phyloP scores from a whole-genome alignment of 2,113 vertebrate species.

The Lophius piscatorius region DNA sequence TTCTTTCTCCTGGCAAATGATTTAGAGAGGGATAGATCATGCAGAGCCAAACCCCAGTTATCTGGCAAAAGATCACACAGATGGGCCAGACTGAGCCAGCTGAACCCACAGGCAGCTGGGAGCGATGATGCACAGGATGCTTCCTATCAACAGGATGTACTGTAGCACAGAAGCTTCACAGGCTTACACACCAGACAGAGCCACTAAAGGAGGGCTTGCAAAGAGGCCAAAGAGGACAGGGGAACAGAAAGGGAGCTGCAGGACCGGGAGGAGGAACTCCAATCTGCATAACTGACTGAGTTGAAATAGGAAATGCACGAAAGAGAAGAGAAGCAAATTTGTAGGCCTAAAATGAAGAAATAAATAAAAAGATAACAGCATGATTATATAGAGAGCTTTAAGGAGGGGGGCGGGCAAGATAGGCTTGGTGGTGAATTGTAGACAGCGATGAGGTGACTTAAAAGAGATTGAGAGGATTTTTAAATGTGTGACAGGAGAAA shows the following conservation, averaged over 20 bases:
- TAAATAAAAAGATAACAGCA: neutral
- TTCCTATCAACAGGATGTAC: slow-evolving; percentile 77
- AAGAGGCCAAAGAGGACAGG: slow-evolving; percentile 45
- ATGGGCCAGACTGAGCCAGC: slow-evolving; percentile 77
- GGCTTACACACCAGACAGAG: slow-evolving; percentile 66
- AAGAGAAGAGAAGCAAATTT: slow-evolving; percentile 15
- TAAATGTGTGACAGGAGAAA: slow-evolving; percentile 25
- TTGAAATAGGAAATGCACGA: slow-evolving; percentile 26
- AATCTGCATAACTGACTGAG: slow-evolving; percentile 27
- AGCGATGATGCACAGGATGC: slow-evolving; percentile 77
- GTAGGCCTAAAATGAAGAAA: neutral
- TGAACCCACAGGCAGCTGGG: slow-evolving; percentile 79
- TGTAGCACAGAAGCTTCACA: slow-evolving; percentile 72
- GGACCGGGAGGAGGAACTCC: slow-evolving; percentile 37
- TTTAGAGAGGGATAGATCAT: slow-evolving; percentile 66
- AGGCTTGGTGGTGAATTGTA: slow-evolving; percentile 19
- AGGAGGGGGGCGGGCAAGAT: slow-evolving; percentile 10
- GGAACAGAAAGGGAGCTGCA: slow-evolving; percentile 28
- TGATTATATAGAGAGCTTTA: slow-evolving; percentile 6
- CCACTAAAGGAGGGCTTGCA: slow-evolving; percentile 56
- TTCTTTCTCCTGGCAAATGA: slow-evolving; percentile 69
- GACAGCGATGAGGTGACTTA: slow-evolving; percentile 4
- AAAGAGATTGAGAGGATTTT: slow-evolving; percentile 22
- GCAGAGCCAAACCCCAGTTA: slow-evolving; percentile 73
- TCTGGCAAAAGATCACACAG: slow-evolving; percentile 83